phyloP scores from a whole-genome alignment of 2,113 vertebrate genomes.

The Tenebrosternarchus preto region DNA sequence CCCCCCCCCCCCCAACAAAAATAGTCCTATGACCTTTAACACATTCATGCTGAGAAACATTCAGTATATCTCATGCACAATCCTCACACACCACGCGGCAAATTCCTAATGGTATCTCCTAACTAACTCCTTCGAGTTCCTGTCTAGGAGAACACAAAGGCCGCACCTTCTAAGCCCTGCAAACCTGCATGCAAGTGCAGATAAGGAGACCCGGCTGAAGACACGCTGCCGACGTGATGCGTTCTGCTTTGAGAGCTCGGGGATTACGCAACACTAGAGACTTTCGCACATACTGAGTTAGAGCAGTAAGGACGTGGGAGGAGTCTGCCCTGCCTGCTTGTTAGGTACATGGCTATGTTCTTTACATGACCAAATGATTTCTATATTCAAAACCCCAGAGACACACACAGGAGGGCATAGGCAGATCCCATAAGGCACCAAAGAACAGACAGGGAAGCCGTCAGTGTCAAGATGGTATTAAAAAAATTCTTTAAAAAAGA shows the following conservation, averaged over 20 bases:
- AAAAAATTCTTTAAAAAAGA: background rate
- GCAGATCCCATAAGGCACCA: conserved; percentile 63
- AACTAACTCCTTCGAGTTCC: background rate
- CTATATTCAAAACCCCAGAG: background rate
- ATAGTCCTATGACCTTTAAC: background rate
- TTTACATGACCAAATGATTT: background rate
- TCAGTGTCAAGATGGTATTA: background rate
- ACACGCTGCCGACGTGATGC: background rate
- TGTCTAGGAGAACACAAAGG: background rate
- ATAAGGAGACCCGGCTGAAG: background rate
- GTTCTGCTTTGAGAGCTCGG: background rate
- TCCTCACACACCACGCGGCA: background rate
- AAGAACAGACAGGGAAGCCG: conserved; percentile 31
- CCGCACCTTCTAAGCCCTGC: background rate
- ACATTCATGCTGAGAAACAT: background rate
- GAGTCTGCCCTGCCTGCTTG: background rate
- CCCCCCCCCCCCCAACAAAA: background rate
- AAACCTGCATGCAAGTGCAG: background rate
- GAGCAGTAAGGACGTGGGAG: no score
- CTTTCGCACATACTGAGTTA: background rate
- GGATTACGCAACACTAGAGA: background rate
- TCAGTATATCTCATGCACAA: background rate
- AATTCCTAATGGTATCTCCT: conserved; percentile 15
- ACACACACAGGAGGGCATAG: conserved; percentile 8
- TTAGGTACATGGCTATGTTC: background rate